phyloP scores from a whole-genome alignment of 2,113 vertebrate species.

The Halichoerus grypus region DNA sequence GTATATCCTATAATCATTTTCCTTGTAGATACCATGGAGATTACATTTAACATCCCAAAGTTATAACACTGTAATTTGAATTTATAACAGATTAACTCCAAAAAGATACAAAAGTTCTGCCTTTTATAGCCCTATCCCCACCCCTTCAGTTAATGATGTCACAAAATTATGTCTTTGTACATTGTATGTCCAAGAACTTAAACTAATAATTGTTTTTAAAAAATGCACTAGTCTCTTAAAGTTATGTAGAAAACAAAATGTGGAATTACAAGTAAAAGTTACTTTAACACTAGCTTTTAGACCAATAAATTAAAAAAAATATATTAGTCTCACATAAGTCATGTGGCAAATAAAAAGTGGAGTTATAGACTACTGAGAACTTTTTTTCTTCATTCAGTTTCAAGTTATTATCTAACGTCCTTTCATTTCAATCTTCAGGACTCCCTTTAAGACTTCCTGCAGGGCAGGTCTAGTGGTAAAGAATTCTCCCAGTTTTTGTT shows the following conservation, averaged over 20 bases:
- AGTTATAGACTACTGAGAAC: background rate
- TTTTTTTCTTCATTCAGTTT: background rate
- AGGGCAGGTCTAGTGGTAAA: background rate
- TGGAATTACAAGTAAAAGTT: background rate
- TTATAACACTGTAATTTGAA: background rate
- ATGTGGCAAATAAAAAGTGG: background rate
- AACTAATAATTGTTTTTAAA: background rate
- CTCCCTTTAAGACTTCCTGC: background rate
- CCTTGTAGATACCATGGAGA: background rate
- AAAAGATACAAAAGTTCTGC: background rate
- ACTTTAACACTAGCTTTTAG: background rate
- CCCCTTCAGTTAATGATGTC: background rate
- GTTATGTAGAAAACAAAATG: slow-evolving; percentile 3
- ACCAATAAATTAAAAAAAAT: background rate
- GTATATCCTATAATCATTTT: background rate
- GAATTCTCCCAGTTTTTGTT: background rate
- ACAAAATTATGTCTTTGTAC: background rate
- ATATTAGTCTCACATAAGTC: background rate
- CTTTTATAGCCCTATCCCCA: background rate
- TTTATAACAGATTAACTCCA: background rate
- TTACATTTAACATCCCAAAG: background rate
- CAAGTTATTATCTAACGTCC: background rate
- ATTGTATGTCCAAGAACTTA: background rate
- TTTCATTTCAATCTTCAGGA: background rate
- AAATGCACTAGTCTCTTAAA: background rate